Percentiles rank a stretch among this genome's conserved stretches.
phyloP scores from a whole-genome alignment of 2,113 vertebrate genomes.

The Lonchura striata region DNA sequence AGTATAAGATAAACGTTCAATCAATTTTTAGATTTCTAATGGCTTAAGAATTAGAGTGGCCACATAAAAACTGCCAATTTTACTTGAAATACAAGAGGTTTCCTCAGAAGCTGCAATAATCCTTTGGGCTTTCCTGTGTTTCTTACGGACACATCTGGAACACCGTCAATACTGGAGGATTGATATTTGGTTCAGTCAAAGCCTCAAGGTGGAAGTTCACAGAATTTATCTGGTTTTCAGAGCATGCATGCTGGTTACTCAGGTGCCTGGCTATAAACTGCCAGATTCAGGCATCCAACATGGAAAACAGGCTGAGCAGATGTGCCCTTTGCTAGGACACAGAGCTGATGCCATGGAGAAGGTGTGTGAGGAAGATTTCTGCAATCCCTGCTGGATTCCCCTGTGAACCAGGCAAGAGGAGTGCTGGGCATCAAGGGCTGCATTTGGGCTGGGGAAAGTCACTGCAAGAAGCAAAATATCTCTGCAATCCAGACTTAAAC shows the following conservation, averaged over 20 bases:
- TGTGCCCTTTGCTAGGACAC: neutral
- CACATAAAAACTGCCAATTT: conserved; percentile 32
- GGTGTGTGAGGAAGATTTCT: neutral
- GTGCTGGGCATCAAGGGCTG: neutral
- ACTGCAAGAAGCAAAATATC: neutral
- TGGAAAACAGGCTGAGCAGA: neutral
- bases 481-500: neutral
- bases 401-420: neutral
- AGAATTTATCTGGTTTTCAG: neutral
- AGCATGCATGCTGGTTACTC: neutral
- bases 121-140: neutral
- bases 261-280: neutral
- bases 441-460: neutral
- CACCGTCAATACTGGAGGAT: neutral
- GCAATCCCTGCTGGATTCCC: neutral
- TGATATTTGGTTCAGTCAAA: conserved; percentile 2
- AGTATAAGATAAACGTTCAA: conserved; percentile 4
- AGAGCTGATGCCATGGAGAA: neutral
- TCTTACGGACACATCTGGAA: neutral
- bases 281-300: neutral
- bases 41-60: conserved; percentile 34
- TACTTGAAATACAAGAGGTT: conserved; percentile 17
- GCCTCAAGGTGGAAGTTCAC: neutral
- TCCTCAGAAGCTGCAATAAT: conserved; percentile 1
- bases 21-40: conserved; percentile 49